phyloP scores from a whole-genome alignment of 2,888 invertebrate species.

The Temnothorax ravouxi region DNA sequence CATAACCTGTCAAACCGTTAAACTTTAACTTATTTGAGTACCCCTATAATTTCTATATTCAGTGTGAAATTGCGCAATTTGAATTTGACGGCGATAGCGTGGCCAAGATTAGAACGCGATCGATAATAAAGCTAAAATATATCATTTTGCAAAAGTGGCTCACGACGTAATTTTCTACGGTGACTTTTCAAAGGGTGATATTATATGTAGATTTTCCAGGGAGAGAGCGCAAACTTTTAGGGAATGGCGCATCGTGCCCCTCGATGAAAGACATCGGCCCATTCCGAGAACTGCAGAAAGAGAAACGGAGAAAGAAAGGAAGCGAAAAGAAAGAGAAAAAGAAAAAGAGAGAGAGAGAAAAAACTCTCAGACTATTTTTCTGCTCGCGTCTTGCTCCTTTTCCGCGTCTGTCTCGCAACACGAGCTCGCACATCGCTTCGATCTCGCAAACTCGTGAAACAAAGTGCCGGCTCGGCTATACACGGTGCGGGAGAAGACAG shows the following conservation, averaged over 20 bases:
- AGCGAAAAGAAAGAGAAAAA: not conserved
- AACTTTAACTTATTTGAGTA: no score
- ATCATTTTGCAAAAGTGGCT: slow-evolving; percentile 34
- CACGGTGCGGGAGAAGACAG: slow-evolving; percentile 64
- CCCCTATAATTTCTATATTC: not conserved
- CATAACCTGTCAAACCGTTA: no score
- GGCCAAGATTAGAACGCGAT: slow-evolving; percentile 45
- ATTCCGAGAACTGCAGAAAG: slow-evolving; percentile 24
- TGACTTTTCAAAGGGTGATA: slow-evolving; percentile 1
- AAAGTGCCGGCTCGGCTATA: slow-evolving; percentile 38
- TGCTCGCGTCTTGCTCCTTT: slow-evolving; percentile 28
- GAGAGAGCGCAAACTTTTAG: slow-evolving; percentile 35
- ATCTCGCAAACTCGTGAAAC: slow-evolving; percentile 60
- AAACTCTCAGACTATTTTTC: slow-evolving; percentile 26
- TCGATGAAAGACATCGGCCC: slow-evolving; percentile 37
- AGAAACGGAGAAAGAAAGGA: not conserved
- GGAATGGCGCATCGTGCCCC: slow-evolving; percentile 37
- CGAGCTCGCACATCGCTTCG: slow-evolving; percentile 22
- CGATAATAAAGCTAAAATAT: slow-evolving; percentile 22
- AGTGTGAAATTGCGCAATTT: slow-evolving; percentile 5
- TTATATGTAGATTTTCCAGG: slow-evolving; percentile 35
- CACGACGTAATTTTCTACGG: slow-evolving; percentile 24
- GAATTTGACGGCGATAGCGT: slow-evolving; percentile 36
- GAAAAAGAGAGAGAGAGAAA: not conserved
- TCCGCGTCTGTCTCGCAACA: slow-evolving; percentile 37